Evolutionary conservation across 2,113 vertebrate species (phyloP).

Genomic region (Isichthys henryi): DNA sequence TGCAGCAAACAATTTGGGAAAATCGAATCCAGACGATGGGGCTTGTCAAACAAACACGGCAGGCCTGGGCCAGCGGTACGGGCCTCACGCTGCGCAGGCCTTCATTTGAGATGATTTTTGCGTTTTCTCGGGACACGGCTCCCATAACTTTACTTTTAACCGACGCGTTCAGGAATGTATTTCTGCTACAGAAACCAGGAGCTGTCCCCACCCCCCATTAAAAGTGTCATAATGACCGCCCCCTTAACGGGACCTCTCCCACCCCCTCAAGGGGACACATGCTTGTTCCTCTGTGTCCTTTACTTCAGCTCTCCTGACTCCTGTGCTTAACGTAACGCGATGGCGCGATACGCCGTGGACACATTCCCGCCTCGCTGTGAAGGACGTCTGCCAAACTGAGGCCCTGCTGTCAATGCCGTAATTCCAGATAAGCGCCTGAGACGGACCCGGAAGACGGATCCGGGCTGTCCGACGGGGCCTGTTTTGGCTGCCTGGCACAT

Average conservation of each 20-base stretch:
- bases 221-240: neutral
- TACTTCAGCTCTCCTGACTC: neutral
- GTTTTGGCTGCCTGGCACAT: neutral
- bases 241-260: neutral
- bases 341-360: neutral
- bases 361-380: neutral
- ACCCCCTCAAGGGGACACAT: neutral
- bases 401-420: neutral
- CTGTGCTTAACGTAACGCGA: neutral
- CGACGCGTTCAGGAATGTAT: neutral
- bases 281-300: neutral
- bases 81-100: neutral
- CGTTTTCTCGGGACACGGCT: neutral
- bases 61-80: neutral
- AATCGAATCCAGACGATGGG: neutral
- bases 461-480: neutral
- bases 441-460: neutral
- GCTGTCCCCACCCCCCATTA: neutral
- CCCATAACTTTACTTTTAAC: neutral
- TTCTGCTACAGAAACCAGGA: neutral
- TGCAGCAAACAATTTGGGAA: neutral
- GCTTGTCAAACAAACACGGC: neutral
- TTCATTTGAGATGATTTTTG: neutral
- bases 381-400: neutral
- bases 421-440: slow-evolving; percentile 14